Conservation (phyloP, 2,797 vertebrate genomes). For the Chelidonichthys spinosus region DNA sequence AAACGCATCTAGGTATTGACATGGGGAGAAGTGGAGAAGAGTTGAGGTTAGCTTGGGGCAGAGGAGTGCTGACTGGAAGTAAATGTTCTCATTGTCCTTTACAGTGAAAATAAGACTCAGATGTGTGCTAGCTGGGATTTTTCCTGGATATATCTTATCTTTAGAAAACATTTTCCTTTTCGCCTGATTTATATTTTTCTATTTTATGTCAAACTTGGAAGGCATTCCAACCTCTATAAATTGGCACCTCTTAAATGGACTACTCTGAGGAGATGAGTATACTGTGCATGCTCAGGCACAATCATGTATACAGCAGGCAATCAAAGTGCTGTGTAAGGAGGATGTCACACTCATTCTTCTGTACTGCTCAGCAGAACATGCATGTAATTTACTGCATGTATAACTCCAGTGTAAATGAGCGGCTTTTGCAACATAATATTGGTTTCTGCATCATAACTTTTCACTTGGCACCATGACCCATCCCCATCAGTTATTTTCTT, state of each 20-base stretch:
- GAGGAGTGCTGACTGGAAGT: constrained; percentile 31
- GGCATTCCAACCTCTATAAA: constrained; percentile 15
- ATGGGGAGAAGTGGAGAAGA: constrained; percentile 5
- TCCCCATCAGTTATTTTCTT: constrained; percentile 10
- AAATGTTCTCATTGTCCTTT: constrained; percentile 26
- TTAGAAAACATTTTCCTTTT: background rate
- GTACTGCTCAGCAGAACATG: constrained; percentile 69
- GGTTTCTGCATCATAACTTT: constrained; percentile 21
- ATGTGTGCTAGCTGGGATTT: constrained; percentile 27
- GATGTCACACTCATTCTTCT: constrained; percentile 36
- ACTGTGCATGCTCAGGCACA: constrained; percentile 12
- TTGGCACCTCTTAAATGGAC: background rate
- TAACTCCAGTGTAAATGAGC: constrained; percentile 61
- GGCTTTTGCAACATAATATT: constrained; percentile 35
- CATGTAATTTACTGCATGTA: constrained; percentile 72
- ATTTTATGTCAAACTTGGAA: constrained; percentile 6
- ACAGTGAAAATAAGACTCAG: background rate
- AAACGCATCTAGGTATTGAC: constrained; percentile 46
- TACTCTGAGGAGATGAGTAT: background rate
- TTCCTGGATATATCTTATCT: constrained; percentile 1
- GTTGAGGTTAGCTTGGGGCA: constrained; percentile 31
- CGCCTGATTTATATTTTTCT: constrained; percentile 4
- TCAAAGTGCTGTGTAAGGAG: constrained; percentile 44
- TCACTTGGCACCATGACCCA: constrained; percentile 55
- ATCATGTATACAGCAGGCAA: constrained; percentile 22